Conservation (phyloP, 2,888 invertebrate genomes). For the Drosophila nr. perissopoda region DNA sequence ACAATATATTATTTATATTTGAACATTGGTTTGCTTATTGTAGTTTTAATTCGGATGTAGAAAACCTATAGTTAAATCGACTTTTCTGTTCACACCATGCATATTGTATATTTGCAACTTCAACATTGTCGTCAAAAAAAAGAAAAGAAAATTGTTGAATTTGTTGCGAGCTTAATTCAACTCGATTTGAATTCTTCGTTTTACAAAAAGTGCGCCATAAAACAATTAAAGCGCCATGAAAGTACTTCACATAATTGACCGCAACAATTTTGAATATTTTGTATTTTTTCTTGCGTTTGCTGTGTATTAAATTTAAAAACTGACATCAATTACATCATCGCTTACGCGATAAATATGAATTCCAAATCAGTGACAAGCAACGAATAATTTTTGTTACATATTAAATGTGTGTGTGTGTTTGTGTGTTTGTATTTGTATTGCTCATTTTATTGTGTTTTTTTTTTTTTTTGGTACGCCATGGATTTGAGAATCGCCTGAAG, state of each 20-base stretch:
- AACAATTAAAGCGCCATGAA: slow-evolving; percentile 74
- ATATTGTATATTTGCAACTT: too few species aligned
- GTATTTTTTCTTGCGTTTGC: slow-evolving; percentile 22
- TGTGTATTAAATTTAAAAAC: slow-evolving; percentile 69
- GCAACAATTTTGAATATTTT: slow-evolving; percentile 49
- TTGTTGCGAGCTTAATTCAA: slow-evolving; percentile 1
- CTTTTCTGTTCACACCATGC: background rate
- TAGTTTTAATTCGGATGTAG: background rate
- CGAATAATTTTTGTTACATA: slow-evolving; percentile 10
- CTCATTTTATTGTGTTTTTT: background rate
- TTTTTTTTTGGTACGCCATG: too few species aligned
- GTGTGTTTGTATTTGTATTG: too few species aligned
- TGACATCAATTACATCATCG: slow-evolving; percentile 77
- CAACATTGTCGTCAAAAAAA: background rate
- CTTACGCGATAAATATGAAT: slow-evolving; percentile 35
- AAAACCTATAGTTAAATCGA: background rate
- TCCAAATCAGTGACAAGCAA: slow-evolving; percentile 4
- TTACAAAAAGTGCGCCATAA: slow-evolving; percentile 41
- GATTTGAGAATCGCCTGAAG: too few species aligned
- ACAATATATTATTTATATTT: too few species aligned
- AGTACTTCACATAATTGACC: slow-evolving; percentile 71
- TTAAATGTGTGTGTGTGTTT: background rate
- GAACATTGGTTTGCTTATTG: background rate
- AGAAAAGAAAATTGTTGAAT: slow-evolving; percentile 8
- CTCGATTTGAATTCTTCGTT: slow-evolving; percentile 39